A percentile compares a stretch with the other conserved stretches of the same genome.
phyloP scores from a whole-genome alignment of 2,888 invertebrate genomes.

The Norana najaformis region DNA sequence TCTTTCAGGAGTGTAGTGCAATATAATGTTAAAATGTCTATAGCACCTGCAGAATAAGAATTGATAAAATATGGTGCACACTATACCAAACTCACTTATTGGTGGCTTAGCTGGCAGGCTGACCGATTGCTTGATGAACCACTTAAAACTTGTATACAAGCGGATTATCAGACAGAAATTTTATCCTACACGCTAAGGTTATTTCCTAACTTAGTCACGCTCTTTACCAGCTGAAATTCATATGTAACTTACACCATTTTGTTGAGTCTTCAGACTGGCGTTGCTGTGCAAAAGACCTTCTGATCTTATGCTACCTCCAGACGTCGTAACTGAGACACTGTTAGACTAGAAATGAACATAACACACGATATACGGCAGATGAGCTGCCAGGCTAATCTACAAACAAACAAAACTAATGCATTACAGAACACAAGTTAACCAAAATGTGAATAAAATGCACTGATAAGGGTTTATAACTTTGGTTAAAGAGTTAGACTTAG shows the following conservation, averaged over 20 bases:
- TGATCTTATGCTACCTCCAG: background rate
- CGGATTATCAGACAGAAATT: too few species aligned
- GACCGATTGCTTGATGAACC: too few species aligned
- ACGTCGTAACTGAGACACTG: background rate
- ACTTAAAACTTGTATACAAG: too few species aligned
- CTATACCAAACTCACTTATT: background rate
- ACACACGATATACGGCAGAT: background rate
- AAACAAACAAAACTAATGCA: background rate
- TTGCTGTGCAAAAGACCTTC: slow-evolving; percentile 7
- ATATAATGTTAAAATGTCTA: too few species aligned
- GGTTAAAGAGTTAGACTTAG: too few species aligned
- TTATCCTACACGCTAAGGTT: background rate
- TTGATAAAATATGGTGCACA: background rate
- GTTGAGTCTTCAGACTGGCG: background rate
- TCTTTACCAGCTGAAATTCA: background rate
- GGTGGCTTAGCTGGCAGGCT: background rate
- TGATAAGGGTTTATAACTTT: too few species aligned
- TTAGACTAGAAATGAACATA: background rate
- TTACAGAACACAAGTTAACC: too few species aligned
- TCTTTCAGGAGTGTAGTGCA: too few species aligned
- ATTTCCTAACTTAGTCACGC: background rate
- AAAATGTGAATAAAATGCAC: too few species aligned
- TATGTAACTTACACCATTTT: background rate
- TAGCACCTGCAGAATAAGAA: too few species aligned
- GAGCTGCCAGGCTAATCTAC: too few species aligned